These are phyloP conservation scores for Trigoniulus corallinus DNA, from an alignment of 1,140 invertebrate genomes.

Conservation along the genomic window DNA sequence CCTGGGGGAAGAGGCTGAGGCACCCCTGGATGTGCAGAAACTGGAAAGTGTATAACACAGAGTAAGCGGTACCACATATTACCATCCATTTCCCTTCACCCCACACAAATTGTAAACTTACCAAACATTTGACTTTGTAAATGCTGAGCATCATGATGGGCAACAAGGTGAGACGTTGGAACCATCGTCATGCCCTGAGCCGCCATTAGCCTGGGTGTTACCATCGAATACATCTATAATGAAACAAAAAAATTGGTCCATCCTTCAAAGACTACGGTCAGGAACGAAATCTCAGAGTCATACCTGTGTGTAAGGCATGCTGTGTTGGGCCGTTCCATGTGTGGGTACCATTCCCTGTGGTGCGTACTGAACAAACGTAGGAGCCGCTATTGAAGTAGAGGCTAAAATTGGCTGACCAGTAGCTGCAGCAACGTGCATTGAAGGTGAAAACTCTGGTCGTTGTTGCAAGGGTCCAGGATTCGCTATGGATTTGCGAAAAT, in stretches of 20 bases:
- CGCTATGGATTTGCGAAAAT: slow-evolving; percentile 1
- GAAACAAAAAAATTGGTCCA: not conserved
- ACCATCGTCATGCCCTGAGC: slow-evolving; percentile 3
- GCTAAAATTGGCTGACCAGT: slow-evolving; percentile 68
- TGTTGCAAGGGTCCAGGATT: slow-evolving; percentile 32
- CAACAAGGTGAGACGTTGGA: not conserved
- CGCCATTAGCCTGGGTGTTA: slow-evolving; percentile 2
- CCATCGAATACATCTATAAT: slow-evolving; percentile 7
- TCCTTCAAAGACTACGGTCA: not conserved
- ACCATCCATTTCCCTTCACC: not conserved
- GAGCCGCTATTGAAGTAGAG: slow-evolving; percentile 20
- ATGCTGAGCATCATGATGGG: slow-evolving; percentile 3
- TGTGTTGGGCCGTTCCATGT: slow-evolving; percentile 5
- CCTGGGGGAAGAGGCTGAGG: slow-evolving; percentile 18
- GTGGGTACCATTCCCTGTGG: slow-evolving; percentile 9
- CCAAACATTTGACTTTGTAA: slow-evolving; percentile 7
- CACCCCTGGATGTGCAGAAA: slow-evolving; percentile 14
- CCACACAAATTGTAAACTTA: too few species aligned
- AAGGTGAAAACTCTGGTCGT: slow-evolving; percentile 41
- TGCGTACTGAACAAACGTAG: slow-evolving; percentile 9
- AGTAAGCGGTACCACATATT: not conserved
- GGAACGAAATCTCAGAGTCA: slow-evolving; percentile 1
- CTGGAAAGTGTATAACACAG: not conserved
- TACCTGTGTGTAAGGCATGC: slow-evolving; percentile 13
- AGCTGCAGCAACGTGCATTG: slow-evolving; percentile 49